Conservation (phyloP, 2,113 vertebrate species). For the Struthidea cinerea region DNA sequence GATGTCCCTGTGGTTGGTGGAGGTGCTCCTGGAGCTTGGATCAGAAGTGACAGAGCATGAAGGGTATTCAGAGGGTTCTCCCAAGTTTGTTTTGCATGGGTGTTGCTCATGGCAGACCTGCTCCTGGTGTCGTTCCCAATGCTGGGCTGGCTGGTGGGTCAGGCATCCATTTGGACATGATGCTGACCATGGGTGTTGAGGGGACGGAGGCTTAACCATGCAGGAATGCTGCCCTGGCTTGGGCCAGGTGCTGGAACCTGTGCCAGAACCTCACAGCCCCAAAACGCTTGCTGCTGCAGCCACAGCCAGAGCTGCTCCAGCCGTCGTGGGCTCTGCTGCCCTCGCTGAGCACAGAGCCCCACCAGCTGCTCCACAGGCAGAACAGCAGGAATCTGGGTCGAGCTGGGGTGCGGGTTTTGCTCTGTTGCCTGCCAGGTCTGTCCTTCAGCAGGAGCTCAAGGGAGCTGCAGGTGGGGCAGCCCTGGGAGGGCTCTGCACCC, state of each 20-base stretch:
- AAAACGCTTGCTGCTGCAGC: accelerated
- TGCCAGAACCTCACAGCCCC: neutral
- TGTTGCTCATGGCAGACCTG: neutral
- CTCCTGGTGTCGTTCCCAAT: neutral
- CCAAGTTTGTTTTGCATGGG: neutral
- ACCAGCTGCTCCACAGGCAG: neutral
- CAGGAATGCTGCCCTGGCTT: neutral
- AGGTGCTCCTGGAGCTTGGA: neutral
- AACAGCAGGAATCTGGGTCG: neutral
- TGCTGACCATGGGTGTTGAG: accelerated
- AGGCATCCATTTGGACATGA: accelerated
- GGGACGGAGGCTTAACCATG: neutral
- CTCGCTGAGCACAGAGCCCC: neutral
- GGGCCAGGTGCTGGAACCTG: neutral
- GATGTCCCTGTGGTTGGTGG: accelerated
- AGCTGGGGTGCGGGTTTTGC: neutral
- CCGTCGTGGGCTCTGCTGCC: neutral
- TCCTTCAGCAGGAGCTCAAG: neutral
- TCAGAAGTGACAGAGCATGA: neutral
- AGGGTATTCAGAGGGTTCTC: neutral
- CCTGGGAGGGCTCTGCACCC: neutral
- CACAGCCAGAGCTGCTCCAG: neutral
- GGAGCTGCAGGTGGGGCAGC: neutral
- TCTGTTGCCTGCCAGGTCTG: neutral
- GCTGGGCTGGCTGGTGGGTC: neutral